Evolutionary conservation across 2,113 vertebrate species (phyloP).

Genomic region (Myotis yumanensis): DNA sequence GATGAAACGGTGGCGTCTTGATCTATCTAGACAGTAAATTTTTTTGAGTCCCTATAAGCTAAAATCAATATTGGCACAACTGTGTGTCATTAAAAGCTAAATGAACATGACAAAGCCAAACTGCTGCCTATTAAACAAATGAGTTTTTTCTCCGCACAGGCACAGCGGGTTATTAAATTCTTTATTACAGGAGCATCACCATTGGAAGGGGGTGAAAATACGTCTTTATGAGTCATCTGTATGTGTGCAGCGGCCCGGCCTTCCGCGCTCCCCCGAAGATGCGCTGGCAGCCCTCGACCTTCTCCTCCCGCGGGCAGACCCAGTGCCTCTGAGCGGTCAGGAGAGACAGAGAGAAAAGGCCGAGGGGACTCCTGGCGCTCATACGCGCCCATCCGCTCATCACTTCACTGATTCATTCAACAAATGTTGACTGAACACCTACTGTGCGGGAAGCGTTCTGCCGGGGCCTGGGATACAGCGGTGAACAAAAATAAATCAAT

Average conservation of each 20-base stretch:
- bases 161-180: conserved; percentile 86
- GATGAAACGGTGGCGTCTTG: conserved; percentile 78
- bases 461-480: neutral
- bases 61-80: conserved; percentile 91
- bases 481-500: neutral
- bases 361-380: fast-evolving
- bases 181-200: conserved; percentile 82
- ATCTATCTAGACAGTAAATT: conserved; percentile 86
- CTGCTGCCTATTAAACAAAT: conserved; percentile 88
- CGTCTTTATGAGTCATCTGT: conserved; percentile 49
- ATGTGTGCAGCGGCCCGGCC: neutral
- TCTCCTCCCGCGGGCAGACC: neutral
- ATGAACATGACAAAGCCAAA: conserved; percentile 88
- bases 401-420: neutral
- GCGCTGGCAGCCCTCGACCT: fast-evolving
- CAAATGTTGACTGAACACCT: no score
- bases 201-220: conserved; percentile 54
- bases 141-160: conserved; percentile 83
- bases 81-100: conserved; percentile 89
- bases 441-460: neutral
- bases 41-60: conserved; percentile 88
- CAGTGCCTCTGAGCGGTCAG: neutral
- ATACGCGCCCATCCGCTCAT: fast-evolving
- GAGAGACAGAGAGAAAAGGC: no score
- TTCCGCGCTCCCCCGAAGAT: neutral